Evolutionary conservation across 2,113 vertebrate species (phyloP), one percentile per base, ranked within the genome.

Genomic region (Trinectes maculatus): DNA sequence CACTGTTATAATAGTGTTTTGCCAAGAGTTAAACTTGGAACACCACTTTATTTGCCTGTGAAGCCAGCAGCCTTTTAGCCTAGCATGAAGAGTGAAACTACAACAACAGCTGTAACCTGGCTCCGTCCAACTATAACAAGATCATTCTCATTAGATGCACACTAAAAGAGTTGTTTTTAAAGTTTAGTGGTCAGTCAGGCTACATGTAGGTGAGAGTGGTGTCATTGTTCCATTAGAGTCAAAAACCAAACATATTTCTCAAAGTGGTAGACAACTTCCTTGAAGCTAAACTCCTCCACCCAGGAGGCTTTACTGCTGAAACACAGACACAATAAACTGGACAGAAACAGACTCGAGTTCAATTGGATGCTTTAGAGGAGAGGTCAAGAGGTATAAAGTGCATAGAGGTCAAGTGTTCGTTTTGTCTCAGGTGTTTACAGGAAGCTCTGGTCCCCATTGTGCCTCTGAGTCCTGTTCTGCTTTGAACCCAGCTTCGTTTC

Each of bases 381-480:
- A n/a, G n/a, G n/a, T n/a, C n/a, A n/a, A n/a, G n/a, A n/a, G n/a
- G n/a, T n/a, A n/a, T n/a, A n/a, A n/a, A n/a, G n/a, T 39, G 31
- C 29, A 65, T 57, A 60, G 0, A 63, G 79, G 66, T 75, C 68
- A 71, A 52, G 37, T 12, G 1, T 71, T 73, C 15, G 25, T 68
- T 66, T 33, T 46, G 33, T 68, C 16, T 51, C 85, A 83, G 72
- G 70, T 83, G 82, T 87, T 80, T 77, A 51, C 52, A 52, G 64
- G 59, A 76, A 61, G 59, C 70, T 74, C 40, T 56, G 9, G 3
- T 55, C 77, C 39, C 55, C 49, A 56, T 67, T 49, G 53, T 22
- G 52, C 40, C 24, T 58, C 39, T n/a, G n/a, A n/a, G 33, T 47
- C 25, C 55, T 46, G 71, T 82, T 65, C 86, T 74, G 55, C 55